Base-by-base conservation (phyloP, 2,888 invertebrate genomes). In the Ellobium chinense region DNA sequence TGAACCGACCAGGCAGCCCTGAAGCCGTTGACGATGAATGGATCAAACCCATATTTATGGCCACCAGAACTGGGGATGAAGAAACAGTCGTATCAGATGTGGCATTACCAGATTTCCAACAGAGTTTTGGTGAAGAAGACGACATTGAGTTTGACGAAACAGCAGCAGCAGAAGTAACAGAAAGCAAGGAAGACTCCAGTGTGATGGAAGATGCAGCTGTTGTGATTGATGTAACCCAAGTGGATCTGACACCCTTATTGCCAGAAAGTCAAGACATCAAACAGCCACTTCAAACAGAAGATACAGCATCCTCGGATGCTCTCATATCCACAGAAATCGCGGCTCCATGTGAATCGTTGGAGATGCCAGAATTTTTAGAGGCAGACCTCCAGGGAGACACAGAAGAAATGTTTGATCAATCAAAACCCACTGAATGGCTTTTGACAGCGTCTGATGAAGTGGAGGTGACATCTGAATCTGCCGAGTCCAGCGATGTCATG, bases 11-110 rank as follows among this genome's bases (percentile, higher is more conserved):
- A 12, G 2, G 63, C 21, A 63, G 39, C 39, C 74, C 74, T 4
- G 74, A 74, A 63, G 74, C 74, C 18, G 39, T 74, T 1, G 74
- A 74, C 39, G 74, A 74, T 31, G 74, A 74, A 1, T 39, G 39
- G 46, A 63, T 63, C n/a, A 62, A 63, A 46, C 27, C 29, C 0
- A 39, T 12, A 31, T 2, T 39, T 14, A 31, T 7, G 12, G 65
- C 65, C 12, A 65, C 14, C 24, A 14, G 18, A 9, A 7, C 7
- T 7, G 9, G 18, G 46, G 46, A 46, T 12, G 7, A 7, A 46
- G 46, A 18, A 18, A 7, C 18, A 7, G 18, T 46, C 18, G 18
- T 18, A 12, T 7, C 7, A 18, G 46, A 12, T 14, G 39, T 4
- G 29, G 4, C 27, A 9, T 0, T n/a, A 1, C 21, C 14, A 37